Percentiles rank a stretch among this genome's conserved stretches.
Conservation (phyloP, 2,113 vertebrate genomes). For the Tragelaphus buxtoni region DNA sequence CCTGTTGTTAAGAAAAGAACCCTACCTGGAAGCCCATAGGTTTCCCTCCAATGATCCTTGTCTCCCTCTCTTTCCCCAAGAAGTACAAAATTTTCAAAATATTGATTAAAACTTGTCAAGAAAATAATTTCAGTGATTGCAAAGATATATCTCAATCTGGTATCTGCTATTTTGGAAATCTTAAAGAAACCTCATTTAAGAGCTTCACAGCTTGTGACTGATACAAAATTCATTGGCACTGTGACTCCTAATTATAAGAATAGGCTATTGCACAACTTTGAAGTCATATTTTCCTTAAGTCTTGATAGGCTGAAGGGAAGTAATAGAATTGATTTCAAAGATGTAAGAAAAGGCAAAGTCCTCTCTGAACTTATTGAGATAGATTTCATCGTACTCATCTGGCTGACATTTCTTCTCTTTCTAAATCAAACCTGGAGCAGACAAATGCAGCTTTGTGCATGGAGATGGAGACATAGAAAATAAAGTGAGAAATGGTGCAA, state of each 20-base stretch:
- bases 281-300: neutral
- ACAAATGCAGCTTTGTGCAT: neutral
- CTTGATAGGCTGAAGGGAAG: neutral
- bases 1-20: neutral
- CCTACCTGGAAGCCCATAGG: fast-evolving
- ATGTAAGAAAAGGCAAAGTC: neutral
- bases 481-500: neutral
- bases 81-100: neutral
- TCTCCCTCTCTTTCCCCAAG: neutral
- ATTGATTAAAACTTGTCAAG: neutral
- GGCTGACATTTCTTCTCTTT: neutral
- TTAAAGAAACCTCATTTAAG: neutral
- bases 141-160: neutral
- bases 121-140: neutral
- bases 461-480: neutral
- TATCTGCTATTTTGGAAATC: neutral
- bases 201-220: neutral
- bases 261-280: neutral
- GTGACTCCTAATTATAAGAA: neutral
- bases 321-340: neutral
- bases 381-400: neutral
- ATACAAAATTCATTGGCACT: neutral
- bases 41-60: neutral
- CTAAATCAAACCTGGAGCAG: neutral
- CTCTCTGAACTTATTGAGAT: neutral